A percentile compares a stretch with the other conserved stretches of the same genome.
Conservation (phyloP, 2,797 vertebrate species). For the Lacerta viridis region DNA sequence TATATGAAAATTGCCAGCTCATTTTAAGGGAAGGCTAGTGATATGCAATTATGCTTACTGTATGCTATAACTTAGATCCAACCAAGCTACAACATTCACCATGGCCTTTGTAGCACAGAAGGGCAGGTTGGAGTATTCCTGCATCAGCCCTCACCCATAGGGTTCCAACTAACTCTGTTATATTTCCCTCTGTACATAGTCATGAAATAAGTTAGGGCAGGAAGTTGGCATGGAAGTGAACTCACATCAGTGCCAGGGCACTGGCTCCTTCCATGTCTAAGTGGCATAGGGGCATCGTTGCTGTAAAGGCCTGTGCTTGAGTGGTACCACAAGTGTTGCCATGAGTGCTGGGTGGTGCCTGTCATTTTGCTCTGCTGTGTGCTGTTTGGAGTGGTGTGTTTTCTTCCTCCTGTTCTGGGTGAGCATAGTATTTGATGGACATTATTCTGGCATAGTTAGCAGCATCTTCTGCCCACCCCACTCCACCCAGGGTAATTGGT, state of each 20-base stretch:
- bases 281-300: background rate
- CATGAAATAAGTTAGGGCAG: slow-evolving; percentile 7
- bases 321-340: background rate
- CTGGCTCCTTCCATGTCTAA: background rate
- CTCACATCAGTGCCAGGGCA: background rate
- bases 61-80: background rate
- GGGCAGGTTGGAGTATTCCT: background rate
- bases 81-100: background rate
- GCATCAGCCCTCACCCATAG: background rate
- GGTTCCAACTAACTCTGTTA: background rate
- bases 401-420: background rate
- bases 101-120: background rate
- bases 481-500: background rate
- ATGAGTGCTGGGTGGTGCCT: background rate
- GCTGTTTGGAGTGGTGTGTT: background rate
- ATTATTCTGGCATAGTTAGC: background rate
- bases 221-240: background rate
- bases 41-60: slow-evolving; percentile 48
- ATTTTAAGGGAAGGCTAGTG: slow-evolving; percentile 49
- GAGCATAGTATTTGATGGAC: background rate
- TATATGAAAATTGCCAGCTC: slow-evolving; percentile 57
- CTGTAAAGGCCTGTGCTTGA: background rate
- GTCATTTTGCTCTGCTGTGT: background rate
- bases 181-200: background rate
- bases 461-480: background rate